Evolutionary conservation across 2,888 invertebrate genomes (phyloP).

Genomic region (Drosophila imparisetae): DNA sequence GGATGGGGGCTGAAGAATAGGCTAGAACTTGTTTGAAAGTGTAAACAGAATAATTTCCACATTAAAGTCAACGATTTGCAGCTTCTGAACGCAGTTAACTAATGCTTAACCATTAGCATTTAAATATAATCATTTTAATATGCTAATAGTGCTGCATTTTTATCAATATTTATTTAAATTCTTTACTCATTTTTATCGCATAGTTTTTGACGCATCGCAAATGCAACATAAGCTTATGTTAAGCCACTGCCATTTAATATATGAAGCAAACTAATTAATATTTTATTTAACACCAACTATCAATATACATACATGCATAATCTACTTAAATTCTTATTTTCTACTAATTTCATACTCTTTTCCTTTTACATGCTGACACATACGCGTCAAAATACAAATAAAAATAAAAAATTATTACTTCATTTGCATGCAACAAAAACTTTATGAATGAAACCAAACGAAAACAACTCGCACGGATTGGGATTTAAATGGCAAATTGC

Average conservation of each 20-base stretch:
- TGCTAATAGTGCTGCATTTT: not conserved
- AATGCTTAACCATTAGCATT: not conserved
- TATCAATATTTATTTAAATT: not conserved
- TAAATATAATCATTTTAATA: not conserved
- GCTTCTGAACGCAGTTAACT: not conserved
- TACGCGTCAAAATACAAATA: constrained; percentile 37
- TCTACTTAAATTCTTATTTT: constrained; percentile 42
- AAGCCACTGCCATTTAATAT: constrained; percentile 36
- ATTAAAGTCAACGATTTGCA: not conserved
- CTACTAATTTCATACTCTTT: constrained; percentile 59
- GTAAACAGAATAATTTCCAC: not conserved
- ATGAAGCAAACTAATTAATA: constrained; percentile 36
- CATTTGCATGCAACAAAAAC: constrained; percentile 65
- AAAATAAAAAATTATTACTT: constrained; percentile 40
- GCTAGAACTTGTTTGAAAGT: not conserved
- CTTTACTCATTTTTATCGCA: not conserved
- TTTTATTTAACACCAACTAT: constrained; percentile 22
- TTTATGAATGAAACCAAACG: constrained; percentile 43
- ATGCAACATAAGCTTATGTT: constrained; percentile 46
- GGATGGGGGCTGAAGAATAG: not conserved
- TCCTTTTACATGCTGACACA: constrained; percentile 74
- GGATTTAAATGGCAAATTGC: constrained; percentile 56
- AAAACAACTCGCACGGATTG: constrained; percentile 65
- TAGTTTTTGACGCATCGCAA: constrained; percentile 37
- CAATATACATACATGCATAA: constrained; percentile 30